phyloP scores from a whole-genome alignment of 1,140 invertebrate genomes.

The Lamellibrachia luymesi region DNA sequence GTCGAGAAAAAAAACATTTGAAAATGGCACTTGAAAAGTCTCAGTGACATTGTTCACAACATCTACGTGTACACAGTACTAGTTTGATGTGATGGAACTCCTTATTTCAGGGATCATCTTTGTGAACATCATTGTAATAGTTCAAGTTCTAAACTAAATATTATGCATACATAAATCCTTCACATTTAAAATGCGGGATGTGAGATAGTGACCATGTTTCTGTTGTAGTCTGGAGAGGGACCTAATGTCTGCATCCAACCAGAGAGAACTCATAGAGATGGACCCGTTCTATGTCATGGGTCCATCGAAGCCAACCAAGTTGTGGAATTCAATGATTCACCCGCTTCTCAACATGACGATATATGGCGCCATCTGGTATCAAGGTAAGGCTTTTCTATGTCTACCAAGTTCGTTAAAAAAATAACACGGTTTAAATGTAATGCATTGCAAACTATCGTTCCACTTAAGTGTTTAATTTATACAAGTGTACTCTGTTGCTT shows the following conservation, averaged over 20 bases:
- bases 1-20: too few relatives aligned
- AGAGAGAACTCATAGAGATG: background rate
- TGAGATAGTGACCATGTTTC: background rate
- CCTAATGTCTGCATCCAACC: background rate
- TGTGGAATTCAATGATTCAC: constrained; percentile 50
- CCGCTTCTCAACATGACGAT: constrained; percentile 45
- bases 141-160: too few relatives aligned
- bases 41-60: too few relatives aligned
- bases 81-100: too few relatives aligned
- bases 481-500: too few relatives aligned
- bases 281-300: background rate
- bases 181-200: too few relatives aligned
- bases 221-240: background rate
- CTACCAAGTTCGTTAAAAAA: background rate
- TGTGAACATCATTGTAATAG: too few relatives aligned
- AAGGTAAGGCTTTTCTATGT: constrained; percentile 34
- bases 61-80: too few relatives aligned
- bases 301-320: background rate
- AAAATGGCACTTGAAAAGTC: too few relatives aligned
- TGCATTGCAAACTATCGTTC: background rate
- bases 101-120: too few relatives aligned
- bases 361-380: constrained; percentile 50
- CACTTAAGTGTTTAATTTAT: too few relatives aligned
- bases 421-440: background rate
- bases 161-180: too few relatives aligned